phyloP scores from a whole-genome alignment of 1,140 invertebrate species.

The Drosophila lacertosa region DNA sequence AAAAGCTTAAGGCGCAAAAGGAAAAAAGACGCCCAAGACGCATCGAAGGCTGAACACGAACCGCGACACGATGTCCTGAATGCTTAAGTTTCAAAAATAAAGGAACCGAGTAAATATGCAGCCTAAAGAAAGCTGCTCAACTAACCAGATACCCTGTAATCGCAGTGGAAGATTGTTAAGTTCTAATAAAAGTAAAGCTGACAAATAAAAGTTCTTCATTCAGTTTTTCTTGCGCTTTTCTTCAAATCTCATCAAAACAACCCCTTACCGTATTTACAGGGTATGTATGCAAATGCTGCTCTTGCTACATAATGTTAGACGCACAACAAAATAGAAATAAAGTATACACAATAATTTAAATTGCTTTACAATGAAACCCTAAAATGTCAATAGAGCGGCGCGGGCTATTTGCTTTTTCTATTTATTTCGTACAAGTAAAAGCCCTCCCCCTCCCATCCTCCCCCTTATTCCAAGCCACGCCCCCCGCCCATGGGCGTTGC shows the following conservation, averaged over 20 bases:
- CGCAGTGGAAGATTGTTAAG: too few species aligned
- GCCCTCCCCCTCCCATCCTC: not conserved
- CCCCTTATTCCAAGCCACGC: not conserved
- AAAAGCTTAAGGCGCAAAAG: slow-evolving; percentile 14
- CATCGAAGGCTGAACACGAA: slow-evolving; percentile 50
- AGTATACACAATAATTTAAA: slow-evolving; percentile 82
- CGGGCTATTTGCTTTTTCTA: slow-evolving; percentile 74
- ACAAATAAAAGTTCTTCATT: too few species aligned
- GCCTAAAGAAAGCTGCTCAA: not conserved
- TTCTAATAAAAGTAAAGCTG: too few species aligned
- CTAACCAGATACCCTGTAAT: not conserved
- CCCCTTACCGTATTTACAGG: not conserved
- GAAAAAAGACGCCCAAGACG: slow-evolving; percentile 25
- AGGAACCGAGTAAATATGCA: not conserved
- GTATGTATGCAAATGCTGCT: not conserved
- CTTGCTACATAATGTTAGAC: slow-evolving; percentile 1
- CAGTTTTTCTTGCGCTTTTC: not conserved
- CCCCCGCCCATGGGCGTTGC: slow-evolving; percentile 1
- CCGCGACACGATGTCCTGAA: slow-evolving; percentile 75
- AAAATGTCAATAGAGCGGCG: slow-evolving; percentile 76
- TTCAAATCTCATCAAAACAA: too few species aligned
- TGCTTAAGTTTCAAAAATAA: slow-evolving; percentile 65
- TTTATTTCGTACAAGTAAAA: slow-evolving; percentile 43
- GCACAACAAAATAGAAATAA: slow-evolving; percentile 64
- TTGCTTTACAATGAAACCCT: slow-evolving; percentile 82